Base-by-base conservation (phyloP, 1,140 invertebrate genomes). In the Lanistes nyassanus region DNA sequence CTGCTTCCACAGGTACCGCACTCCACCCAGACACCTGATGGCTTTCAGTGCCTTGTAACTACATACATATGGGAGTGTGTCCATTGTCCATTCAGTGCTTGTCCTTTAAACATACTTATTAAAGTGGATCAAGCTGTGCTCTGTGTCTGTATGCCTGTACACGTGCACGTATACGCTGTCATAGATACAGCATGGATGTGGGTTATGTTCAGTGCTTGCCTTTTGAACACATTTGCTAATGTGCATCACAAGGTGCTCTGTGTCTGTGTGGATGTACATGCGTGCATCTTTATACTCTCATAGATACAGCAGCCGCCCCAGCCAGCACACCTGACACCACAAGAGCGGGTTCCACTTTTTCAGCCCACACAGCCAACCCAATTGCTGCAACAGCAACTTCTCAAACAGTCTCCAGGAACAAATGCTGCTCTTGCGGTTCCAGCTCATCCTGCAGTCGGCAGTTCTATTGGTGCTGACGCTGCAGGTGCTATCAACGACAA, bases 381-480 rank as follows among this genome's bases (percentile, higher is more conserved):
- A 31, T 83, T 82, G 56, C 84, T 86, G 71, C 84, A 86, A 74
- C 86, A 87, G 53, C 85, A 87, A 67, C 71, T 85, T 36, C 64
- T 85, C 16, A 83, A 86, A 60, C 82, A 86, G 69, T 80, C 86
- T 73, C 37, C 82, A 83, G 58, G 83, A 87, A 56, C 83, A 83
- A 51, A 78, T 83, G 29, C 80, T 83, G 74, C 84, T 75, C 29
- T 78, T 80, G 65, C 78, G 75, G 34, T 60, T 58, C 39, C 77
- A 55, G 21, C 76, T 72, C 29, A 75, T 58, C 37, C 80, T 55
- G 55, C 62, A 60, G 65, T 58, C 74, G 37, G 71, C 64, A 76
- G 34, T 69, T 56, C 75, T 34, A 58, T 76, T 67, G 29, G 75
- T 64, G 53, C 77, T 55, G 55, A 64, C 36, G 67, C 53, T 73